Evolutionary conservation across 2,113 vertebrate species (phyloP).

Genomic region (Australoheros scitulus): DNA sequence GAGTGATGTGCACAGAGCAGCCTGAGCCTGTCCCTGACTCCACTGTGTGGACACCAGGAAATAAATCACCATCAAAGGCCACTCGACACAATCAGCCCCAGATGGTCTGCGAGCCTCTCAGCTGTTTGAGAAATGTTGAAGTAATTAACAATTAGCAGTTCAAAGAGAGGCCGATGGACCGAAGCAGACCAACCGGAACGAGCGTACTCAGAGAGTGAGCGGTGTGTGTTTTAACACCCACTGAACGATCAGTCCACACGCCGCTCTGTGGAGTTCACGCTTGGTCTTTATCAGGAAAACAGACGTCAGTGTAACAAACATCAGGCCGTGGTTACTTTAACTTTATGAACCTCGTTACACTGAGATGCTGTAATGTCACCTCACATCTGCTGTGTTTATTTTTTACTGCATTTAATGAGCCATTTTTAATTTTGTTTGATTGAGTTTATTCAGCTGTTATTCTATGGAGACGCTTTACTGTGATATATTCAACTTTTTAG

Average conservation of each 20-base stretch:
- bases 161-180: slow-evolving; percentile 37
- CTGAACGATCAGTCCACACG: slow-evolving; percentile 11
- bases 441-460: not conserved
- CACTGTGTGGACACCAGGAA: slow-evolving; percentile 29
- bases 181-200: slow-evolving; percentile 17
- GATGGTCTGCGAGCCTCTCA: slow-evolving; percentile 36
- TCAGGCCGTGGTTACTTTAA: not conserved
- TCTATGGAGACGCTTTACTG: not conserved
- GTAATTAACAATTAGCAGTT: slow-evolving; percentile 64
- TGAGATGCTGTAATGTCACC: not conserved
- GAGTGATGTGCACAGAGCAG: not conserved
- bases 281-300: slow-evolving; percentile 9
- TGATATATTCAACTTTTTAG: not conserved
- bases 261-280: not conserved
- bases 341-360: not conserved
- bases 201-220: not conserved
- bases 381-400: not conserved
- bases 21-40: slow-evolving; percentile 10
- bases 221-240: slow-evolving; percentile 45
- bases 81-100: slow-evolving; percentile 45
- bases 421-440: not conserved
- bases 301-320: not conserved
- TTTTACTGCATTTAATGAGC: not conserved
- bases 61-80: slow-evolving; percentile 53
- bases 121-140: slow-evolving; percentile 47